A percentile compares a stretch with the other conserved stretches of the same genome.
These are phyloP conservation scores for Coleophora deauratella DNA, from an alignment of 2,888 invertebrate species.

Conservation along the genomic window DNA sequence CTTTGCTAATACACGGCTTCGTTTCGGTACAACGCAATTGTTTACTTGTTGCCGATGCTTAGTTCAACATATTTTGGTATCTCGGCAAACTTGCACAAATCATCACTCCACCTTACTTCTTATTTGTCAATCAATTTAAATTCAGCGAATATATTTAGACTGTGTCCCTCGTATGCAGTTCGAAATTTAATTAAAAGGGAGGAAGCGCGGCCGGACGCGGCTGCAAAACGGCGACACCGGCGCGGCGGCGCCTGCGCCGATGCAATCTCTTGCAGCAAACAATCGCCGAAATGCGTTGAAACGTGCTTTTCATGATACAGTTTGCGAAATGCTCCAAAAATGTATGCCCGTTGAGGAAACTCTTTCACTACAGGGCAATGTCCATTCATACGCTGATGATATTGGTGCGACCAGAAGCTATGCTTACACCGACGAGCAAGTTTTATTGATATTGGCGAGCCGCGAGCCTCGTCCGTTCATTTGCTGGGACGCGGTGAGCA, in stretches of 20 bases:
- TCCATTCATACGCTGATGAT: constrained; percentile 34
- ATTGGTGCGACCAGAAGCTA: constrained; percentile 19
- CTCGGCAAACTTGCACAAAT: too few relatives aligned
- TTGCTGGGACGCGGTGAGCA: constrained; percentile 66
- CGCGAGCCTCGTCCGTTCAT: constrained; percentile 66
- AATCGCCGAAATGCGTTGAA: constrained; percentile 16
- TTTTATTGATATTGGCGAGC: constrained; percentile 61
- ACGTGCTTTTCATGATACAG: constrained; percentile 24
- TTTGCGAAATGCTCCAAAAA: too few relatives aligned
- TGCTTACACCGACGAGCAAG: constrained; percentile 30
- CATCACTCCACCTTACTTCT: too few relatives aligned
- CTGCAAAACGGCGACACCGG: constrained; percentile 31
- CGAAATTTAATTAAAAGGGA: constrained; percentile 62
- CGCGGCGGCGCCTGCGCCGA: constrained; percentile 48
- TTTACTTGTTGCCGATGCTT: too few relatives aligned
- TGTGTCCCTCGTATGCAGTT: constrained; percentile 28
- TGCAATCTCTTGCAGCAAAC: constrained; percentile 47
- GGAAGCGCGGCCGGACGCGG: constrained; percentile 60
- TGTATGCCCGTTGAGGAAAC: constrained; percentile 31
- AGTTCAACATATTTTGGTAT: too few relatives aligned
- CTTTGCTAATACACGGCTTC: too few relatives aligned
- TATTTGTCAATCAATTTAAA: too few relatives aligned
- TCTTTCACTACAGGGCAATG: constrained; percentile 19
- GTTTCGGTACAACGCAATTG: too few relatives aligned
- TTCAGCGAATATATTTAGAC: constrained; percentile 11